phyloP scores from a whole-genome alignment of 2,888 invertebrate species.

The Dilophus febrilis region DNA sequence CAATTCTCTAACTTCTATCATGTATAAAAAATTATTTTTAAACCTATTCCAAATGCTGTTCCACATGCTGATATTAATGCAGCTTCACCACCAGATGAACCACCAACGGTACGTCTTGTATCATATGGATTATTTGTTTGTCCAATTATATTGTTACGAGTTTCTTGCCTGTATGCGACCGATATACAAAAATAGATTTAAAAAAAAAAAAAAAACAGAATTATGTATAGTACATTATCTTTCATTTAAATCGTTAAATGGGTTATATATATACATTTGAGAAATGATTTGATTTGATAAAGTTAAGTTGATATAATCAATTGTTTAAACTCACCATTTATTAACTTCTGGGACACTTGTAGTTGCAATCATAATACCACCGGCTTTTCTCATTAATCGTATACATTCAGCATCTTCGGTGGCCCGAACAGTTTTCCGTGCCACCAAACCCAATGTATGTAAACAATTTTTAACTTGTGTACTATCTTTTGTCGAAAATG shows the following conservation, averaged over 20 bases:
- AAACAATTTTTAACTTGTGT: slow-evolving; percentile 58
- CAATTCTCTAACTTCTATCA: background rate
- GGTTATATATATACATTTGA: too few relatives aligned
- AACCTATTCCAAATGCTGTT: slow-evolving; percentile 67
- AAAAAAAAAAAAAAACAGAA: too few relatives aligned
- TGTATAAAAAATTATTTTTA: slow-evolving; percentile 13
- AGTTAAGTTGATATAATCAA: too few relatives aligned
- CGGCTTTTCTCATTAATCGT: slow-evolving; percentile 51
- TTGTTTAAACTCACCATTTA: slow-evolving; percentile 47
- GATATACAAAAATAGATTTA: too few relatives aligned
- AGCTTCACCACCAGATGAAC: slow-evolving; percentile 82
- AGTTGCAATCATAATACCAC: slow-evolving; percentile 70
- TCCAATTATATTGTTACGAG: slow-evolving; percentile 75
- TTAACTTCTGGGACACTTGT: slow-evolving; percentile 92
- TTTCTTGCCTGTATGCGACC: slow-evolving; percentile 45
- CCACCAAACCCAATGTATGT: slow-evolving; percentile 47
- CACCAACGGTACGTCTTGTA: slow-evolving; percentile 67
- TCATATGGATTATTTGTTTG: slow-evolving; percentile 86
- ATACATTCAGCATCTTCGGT: slow-evolving; percentile 66
- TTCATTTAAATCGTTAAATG: too few relatives aligned
- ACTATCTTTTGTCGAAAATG: slow-evolving; percentile 84
- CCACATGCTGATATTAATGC: slow-evolving; percentile 62
- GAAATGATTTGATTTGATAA: too few relatives aligned
- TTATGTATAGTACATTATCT: too few relatives aligned
- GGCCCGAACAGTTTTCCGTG: slow-evolving; percentile 43